Percentiles rank a stretch among this genome's conserved stretches.
phyloP scores from a whole-genome alignment of 2,113 vertebrate species.

The Delphinapterus leucas region DNA sequence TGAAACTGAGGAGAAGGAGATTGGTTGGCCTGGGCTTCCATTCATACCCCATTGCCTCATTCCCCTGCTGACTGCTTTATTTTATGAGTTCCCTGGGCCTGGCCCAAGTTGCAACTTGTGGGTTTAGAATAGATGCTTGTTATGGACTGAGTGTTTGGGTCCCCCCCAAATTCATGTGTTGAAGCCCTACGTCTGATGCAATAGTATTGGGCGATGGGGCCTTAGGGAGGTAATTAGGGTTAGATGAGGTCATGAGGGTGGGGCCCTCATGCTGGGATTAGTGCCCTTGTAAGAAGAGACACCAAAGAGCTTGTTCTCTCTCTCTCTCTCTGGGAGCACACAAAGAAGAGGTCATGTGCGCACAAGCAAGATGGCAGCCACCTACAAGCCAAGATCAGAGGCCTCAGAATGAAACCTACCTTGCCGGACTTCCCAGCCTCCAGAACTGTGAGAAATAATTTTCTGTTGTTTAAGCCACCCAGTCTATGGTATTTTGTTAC shows the following conservation, averaged over 20 bases:
- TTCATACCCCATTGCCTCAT: neutral
- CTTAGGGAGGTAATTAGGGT: neutral
- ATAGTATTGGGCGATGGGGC: neutral
- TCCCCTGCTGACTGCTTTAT: neutral
- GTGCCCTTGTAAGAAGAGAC: neutral
- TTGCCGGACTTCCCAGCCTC: no score
- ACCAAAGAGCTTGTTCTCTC: neutral
- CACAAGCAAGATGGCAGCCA: neutral
- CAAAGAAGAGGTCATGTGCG: neutral
- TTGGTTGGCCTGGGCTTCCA: neutral
- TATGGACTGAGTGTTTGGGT: neutral
- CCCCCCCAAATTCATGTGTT: neutral
- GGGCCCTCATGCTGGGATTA: neutral
- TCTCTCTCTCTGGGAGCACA: neutral
- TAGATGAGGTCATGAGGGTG: neutral
- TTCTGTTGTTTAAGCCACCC: neutral
- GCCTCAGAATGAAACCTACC: neutral
- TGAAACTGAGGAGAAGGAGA: neutral
- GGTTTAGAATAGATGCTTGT: neutral
- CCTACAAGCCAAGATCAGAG: neutral
- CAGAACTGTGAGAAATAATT: neutral
- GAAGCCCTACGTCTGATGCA: neutral
- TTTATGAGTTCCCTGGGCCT: neutral
- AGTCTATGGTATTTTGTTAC: neutral
- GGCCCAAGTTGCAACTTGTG: neutral